These are phyloP conservation scores for Netelia virgata DNA, from an alignment of 2,888 invertebrate species.

Conservation along the genomic window DNA sequence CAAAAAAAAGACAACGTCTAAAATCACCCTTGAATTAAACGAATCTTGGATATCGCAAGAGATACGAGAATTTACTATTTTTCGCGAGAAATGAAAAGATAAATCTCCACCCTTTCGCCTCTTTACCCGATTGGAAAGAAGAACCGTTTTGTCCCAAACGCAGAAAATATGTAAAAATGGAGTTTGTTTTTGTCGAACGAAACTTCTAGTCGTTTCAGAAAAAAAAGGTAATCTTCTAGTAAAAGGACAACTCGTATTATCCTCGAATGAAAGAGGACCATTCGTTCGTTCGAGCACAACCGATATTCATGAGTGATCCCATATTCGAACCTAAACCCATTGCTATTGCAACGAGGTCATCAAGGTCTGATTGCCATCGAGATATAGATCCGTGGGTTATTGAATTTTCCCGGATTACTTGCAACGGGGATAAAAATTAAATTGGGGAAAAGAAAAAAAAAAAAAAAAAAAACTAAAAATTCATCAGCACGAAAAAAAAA, in stretches of 20 bases:
- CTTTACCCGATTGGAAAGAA: too few relatives aligned
- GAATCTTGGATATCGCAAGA: too few relatives aligned
- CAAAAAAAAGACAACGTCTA: too few relatives aligned
- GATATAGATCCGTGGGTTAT: neutral
- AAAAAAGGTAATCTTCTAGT: neutral
- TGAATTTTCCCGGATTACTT: neutral
- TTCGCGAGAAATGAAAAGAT: too few relatives aligned
- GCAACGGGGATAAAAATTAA: neutral
- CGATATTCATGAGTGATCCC: slow-evolving; percentile 37
- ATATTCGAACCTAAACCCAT: neutral
- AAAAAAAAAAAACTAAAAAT: too few relatives aligned
- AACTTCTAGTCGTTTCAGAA: neutral
- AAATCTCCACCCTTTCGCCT: too few relatives aligned
- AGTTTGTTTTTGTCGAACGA: neutral
- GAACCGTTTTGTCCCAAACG: neutral
- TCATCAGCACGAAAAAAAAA: too few relatives aligned
- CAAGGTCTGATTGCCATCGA: neutral
- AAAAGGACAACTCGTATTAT: too few relatives aligned
- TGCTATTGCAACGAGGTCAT: slow-evolving; percentile 5
- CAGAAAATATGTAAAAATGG: neutral
- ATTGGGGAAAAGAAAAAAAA: too few relatives aligned
- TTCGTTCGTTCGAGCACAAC: neutral
- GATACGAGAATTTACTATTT: too few relatives aligned
- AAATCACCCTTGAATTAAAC: too few relatives aligned
- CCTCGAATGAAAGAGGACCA: neutral